phyloP scores from a whole-genome alignment of 2,888 invertebrate genomes.

The Scaptomyza flava region DNA sequence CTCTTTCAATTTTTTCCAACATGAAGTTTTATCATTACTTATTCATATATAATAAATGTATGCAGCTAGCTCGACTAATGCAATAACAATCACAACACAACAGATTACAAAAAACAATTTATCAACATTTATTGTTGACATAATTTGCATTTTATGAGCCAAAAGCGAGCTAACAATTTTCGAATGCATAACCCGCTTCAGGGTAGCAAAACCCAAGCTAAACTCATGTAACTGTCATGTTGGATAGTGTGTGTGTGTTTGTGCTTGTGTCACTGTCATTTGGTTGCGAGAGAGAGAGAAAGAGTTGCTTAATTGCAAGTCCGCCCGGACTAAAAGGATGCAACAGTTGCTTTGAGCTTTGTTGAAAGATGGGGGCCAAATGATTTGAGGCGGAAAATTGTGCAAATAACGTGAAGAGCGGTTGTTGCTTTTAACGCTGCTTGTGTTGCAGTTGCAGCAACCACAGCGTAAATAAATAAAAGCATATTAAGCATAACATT shows the following conservation, averaged over 20 bases:
- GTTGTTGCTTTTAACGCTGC: not conserved
- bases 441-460: conserved; percentile 25
- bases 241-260: conserved; percentile 16
- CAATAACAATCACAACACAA: conserved; percentile 5
- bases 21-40: too few relatives aligned
- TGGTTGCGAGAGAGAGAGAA: conserved; percentile 62
- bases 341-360: conserved; percentile 44
- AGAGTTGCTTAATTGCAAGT: conserved; percentile 79
- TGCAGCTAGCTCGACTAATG: not conserved
- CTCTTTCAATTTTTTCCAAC: too few relatives aligned
- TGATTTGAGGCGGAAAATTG: conserved; percentile 69
- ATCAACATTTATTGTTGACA: conserved; percentile 68
- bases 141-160: conserved; percentile 67
- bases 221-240: conserved; percentile 41
- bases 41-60: not conserved
- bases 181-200: conserved; percentile 7
- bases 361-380: conserved; percentile 19
- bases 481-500: conserved; percentile 69
- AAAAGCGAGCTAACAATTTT: conserved; percentile 31
- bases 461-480: conserved; percentile 73
- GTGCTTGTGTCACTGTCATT: conserved; percentile 66
- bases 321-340: conserved; percentile 46
- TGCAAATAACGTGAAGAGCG: conserved; percentile 55
- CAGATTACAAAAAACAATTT: conserved; percentile 62
- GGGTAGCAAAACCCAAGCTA: conserved; percentile 10